Evolutionary conservation across 1,140 invertebrate genomes (phyloP).

Genomic region (Drosophila prosaltans): DNA sequence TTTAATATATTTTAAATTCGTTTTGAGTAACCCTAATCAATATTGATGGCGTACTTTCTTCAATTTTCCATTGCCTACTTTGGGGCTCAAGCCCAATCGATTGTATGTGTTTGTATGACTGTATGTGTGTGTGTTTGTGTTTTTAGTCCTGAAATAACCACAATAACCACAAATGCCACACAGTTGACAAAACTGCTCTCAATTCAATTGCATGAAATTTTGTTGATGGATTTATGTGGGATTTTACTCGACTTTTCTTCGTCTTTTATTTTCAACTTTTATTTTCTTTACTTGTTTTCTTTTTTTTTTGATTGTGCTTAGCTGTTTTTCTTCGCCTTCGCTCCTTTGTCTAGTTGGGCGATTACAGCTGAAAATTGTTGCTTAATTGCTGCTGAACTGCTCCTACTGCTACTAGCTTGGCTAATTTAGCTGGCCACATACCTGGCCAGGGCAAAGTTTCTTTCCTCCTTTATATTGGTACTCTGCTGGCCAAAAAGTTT

Average conservation of each 20-base stretch:
- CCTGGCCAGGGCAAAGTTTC: conserved; percentile 32
- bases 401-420: conserved; percentile 34
- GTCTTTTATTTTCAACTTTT: conserved; percentile 15
- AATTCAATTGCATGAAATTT: conserved; percentile 55
- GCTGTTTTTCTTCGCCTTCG: conserved; percentile 15
- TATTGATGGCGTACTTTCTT: conserved; percentile 29
- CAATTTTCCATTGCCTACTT: conserved; percentile 51
- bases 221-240: conserved; percentile 63
- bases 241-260: conserved; percentile 7
- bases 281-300: neutral
- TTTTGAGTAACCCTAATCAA: neutral
- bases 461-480: conserved; percentile 5
- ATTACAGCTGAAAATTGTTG: conserved; percentile 67
- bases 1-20: neutral
- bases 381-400: conserved; percentile 76
- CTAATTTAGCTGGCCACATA: conserved; percentile 60
- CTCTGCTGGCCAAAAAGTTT: conserved; percentile 47
- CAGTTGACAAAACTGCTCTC: conserved; percentile 11
- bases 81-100: conserved; percentile 32
- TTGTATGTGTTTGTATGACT: neutral
- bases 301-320: conserved; percentile 12
- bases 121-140: neutral
- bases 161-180: conserved; percentile 12
- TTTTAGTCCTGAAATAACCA: conserved; percentile 9
- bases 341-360: conserved; percentile 31